Evolutionary conservation across 2,113 vertebrate species (phyloP).

Genomic region (Nibea albiflora): DNA sequence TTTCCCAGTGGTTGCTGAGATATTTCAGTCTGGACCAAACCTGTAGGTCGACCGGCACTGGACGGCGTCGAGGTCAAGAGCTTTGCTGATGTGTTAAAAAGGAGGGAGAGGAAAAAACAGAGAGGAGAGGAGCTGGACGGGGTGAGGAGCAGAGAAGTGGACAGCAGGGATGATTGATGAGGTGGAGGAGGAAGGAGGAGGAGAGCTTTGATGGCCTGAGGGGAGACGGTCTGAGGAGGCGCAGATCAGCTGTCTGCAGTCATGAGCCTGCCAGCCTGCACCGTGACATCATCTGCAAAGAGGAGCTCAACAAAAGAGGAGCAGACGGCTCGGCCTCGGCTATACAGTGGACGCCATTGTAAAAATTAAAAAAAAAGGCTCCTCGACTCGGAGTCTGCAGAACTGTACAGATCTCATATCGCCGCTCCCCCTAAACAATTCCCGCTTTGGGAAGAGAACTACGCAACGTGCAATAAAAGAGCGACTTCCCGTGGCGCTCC

Average conservation of each 20-base stretch:
- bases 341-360: constrained; percentile 56
- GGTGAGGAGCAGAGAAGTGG: constrained; percentile 7
- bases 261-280: constrained; percentile 58
- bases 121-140: neutral
- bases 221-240: constrained; percentile 52
- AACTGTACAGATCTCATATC: constrained; percentile 15
- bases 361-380: neutral
- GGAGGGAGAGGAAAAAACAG: neutral
- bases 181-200: constrained; percentile 13
- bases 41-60: no score
- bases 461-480: constrained; percentile 7
- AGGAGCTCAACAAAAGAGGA: constrained; percentile 48
- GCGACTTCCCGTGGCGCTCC: neutral
- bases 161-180: constrained; percentile 52
- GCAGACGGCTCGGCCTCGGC: constrained; percentile 1
- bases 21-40: neutral
- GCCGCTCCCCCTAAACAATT: constrained; percentile 29
- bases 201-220: constrained; percentile 49
- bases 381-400: neutral
- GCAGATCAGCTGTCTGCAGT: constrained; percentile 74
- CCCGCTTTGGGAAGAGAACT: constrained; percentile 32
- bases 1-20: neutral
- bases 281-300: constrained; percentile 67
- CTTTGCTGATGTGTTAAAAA: neutral
- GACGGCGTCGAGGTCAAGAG: neutral